phyloP scores from a whole-genome alignment of 2,113 vertebrate species.

The Eurystomus gularis region DNA sequence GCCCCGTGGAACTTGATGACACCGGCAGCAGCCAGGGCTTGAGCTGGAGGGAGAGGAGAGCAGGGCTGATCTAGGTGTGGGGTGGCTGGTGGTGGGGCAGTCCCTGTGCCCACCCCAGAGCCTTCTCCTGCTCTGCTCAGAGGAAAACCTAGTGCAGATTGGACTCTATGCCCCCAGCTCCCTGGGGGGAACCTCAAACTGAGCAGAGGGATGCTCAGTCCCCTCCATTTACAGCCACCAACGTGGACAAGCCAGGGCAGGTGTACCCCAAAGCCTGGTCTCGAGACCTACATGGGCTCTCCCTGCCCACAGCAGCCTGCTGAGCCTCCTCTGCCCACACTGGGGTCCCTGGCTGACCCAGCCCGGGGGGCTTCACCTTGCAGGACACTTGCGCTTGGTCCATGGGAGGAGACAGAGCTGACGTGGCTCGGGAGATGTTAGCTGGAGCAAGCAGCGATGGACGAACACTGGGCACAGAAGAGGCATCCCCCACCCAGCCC shows the following conservation, averaged over 20 bases:
- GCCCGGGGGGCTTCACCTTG: neutral
- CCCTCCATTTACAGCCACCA: neutral
- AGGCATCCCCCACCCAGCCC: neutral
- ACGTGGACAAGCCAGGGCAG: rapidly evolving
- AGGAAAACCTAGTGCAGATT: rapidly evolving
- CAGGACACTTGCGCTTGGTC: neutral
- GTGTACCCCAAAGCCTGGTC: neutral
- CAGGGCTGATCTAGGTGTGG: rapidly evolving
- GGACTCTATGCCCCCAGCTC: rapidly evolving
- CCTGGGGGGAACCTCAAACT: neutral
- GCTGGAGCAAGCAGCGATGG: slow-evolving; percentile 17
- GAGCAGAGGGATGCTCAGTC: rapidly evolving
- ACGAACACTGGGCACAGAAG: neutral
- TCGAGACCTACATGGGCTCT: rapidly evolving
- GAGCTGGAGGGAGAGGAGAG: slow-evolving; percentile 75
- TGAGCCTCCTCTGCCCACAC: neutral
- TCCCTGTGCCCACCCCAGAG: neutral
- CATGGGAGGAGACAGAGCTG: slow-evolving; percentile 27
- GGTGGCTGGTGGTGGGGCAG: rapidly evolving
- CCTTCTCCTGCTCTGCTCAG: neutral
- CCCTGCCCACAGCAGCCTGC: neutral
- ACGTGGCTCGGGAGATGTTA: neutral
- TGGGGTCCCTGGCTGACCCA: neutral
- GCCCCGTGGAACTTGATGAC: slow-evolving; percentile 82
- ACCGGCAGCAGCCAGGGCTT: slow-evolving; percentile 84